Evolutionary conservation across 2,113 vertebrate species (phyloP).

Genomic region (Ranitomeya imitator): DNA sequence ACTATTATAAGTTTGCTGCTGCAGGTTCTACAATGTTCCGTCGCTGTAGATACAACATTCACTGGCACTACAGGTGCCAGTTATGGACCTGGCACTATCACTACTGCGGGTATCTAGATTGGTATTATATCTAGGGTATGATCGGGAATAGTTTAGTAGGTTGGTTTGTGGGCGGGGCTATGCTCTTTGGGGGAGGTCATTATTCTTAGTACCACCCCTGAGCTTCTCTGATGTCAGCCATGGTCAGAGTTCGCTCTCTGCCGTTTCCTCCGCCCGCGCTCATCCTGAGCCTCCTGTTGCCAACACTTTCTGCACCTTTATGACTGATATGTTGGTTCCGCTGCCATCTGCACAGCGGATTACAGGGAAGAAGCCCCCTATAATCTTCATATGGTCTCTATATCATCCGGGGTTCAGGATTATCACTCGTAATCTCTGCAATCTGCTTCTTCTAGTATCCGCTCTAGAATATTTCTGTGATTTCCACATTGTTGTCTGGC

Average conservation of each 20-base stretch:
- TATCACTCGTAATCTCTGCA: neutral
- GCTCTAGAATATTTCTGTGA: neutral
- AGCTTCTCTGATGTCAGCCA: neutral
- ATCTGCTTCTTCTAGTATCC: neutral
- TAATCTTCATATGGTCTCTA: constrained; percentile 38
- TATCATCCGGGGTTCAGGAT: constrained; percentile 15
- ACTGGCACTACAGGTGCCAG: too few species aligned
- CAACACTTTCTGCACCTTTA: neutral
- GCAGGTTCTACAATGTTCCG: too few species aligned
- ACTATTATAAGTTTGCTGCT: too few species aligned
- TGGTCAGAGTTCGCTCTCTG: neutral
- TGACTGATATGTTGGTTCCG: neutral
- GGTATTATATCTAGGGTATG: too few species aligned
- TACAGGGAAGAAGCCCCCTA: neutral
- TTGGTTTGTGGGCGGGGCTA: too few species aligned
- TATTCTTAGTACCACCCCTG: neutral
- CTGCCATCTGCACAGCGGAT: constrained; percentile 29
- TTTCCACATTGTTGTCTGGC: neutral
- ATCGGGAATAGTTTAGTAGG: too few species aligned
- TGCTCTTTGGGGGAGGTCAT: neutral
- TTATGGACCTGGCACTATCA: too few species aligned
- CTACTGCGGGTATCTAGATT: too few species aligned
- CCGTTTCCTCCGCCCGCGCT: neutral
- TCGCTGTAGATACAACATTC: too few species aligned
- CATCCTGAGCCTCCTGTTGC: neutral